Percentiles rank a stretch among this genome's conserved stretches.
Evolutionary conservation across 2,888 invertebrate genomes (phyloP).

Genomic region (Hydraecia micacea): DNA sequence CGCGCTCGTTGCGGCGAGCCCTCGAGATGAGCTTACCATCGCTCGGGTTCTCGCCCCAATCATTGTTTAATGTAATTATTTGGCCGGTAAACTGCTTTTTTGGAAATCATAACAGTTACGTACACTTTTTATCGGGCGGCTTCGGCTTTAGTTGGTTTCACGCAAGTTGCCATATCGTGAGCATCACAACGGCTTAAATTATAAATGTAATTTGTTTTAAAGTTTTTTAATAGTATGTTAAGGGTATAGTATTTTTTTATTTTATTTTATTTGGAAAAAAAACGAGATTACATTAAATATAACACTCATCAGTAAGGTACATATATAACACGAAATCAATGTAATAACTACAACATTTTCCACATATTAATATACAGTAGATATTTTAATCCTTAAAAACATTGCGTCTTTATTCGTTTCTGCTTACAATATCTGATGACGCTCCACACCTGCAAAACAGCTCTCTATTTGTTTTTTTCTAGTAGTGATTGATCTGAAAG

Average conservation of each 20-base stretch:
- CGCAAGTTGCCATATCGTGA: conserved; percentile 62
- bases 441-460: not conserved
- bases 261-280: too few relatives aligned
- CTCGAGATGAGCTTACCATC: conserved; percentile 86
- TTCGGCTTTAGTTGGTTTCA: conserved; percentile 70
- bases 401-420: not conserved
- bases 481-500: not conserved
- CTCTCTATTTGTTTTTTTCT: not conserved
- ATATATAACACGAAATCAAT: too few relatives aligned
- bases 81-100: conserved; percentile 83
- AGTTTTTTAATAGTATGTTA: conserved; percentile 8
- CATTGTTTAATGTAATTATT: conserved; percentile 89
- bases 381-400: conserved; percentile 17
- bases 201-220: conserved; percentile 47
- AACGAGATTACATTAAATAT: too few relatives aligned
- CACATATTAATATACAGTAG: too few relatives aligned
- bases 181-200: conserved; percentile 42
- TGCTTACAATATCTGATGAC: not conserved
- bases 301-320: too few relatives aligned
- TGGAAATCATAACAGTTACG: conserved; percentile 83
- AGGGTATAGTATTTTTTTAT: too few relatives aligned
- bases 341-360: too few relatives aligned
- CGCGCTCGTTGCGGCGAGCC: conserved; percentile 80
- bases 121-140: conserved; percentile 78
- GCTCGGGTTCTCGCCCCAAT: conserved; percentile 83